Conservation (phyloP, 2,113 vertebrate species). For the Amphiprion ocellaris region DNA sequence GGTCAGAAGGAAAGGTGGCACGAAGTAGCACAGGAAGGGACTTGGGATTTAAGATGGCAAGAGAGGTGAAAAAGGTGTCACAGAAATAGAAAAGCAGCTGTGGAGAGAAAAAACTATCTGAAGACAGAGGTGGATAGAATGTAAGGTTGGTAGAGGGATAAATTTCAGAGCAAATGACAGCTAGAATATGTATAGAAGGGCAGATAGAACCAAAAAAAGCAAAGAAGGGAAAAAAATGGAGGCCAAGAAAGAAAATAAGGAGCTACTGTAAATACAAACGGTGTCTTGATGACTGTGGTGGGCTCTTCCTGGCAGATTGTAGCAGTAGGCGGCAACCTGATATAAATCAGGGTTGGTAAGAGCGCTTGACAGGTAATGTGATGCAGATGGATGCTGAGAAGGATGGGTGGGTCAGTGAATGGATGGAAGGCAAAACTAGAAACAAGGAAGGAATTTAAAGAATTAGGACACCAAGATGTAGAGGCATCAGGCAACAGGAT, state of each 20-base stretch:
- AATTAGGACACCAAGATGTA: neutral
- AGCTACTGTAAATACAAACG: neutral
- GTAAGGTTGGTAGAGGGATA: conserved; percentile 8
- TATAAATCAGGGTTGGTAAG: neutral
- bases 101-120: conserved; percentile 1
- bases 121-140: conserved; percentile 10
- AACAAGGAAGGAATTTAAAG: neutral
- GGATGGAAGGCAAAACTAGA: neutral
- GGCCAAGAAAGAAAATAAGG: neutral
- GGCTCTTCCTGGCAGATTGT: neutral
- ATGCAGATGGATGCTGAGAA: conserved; percentile 6
- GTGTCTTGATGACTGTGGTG: neutral
- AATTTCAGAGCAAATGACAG: neutral
- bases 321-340: conserved; percentile 1
- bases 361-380: neutral
- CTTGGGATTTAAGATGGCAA: conserved; percentile 20
- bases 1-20: conserved; percentile 35
- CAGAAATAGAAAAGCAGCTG: conserved; percentile 31
- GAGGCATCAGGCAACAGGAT: neutral
- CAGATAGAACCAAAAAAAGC: neutral
- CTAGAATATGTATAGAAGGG: neutral
- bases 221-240: neutral
- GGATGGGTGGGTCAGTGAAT: neutral
- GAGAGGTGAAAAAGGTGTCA: conserved; percentile 24
- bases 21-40: conserved; percentile 23